These are phyloP conservation scores for Blera fallax DNA, from an alignment of 2,888 invertebrate species.

Conservation along the genomic window DNA sequence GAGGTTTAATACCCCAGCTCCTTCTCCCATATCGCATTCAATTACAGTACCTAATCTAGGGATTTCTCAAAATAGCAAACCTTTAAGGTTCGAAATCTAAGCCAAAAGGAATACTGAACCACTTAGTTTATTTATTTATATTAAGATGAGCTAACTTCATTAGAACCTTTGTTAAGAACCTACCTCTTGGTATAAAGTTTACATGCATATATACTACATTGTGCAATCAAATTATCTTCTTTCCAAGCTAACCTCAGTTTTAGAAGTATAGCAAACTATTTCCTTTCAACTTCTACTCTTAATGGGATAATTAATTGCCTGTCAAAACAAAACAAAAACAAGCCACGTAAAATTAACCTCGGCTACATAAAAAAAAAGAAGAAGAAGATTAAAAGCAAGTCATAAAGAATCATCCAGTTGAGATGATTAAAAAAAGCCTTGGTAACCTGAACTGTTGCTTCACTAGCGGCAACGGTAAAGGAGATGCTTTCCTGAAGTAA, in stretches of 20 bases:
- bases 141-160: too few relatives aligned
- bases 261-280: background rate
- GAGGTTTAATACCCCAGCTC: too few relatives aligned
- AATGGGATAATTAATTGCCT: background rate
- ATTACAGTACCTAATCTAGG: too few relatives aligned
- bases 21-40: too few relatives aligned
- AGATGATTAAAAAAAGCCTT: background rate
- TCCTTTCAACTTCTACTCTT: background rate
- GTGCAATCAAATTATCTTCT: background rate
- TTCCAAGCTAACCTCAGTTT: background rate
- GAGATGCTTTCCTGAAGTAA: background rate
- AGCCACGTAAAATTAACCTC: background rate
- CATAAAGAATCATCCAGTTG: background rate
- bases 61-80: too few relatives aligned
- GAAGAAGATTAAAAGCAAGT: background rate
- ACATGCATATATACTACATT: background rate
- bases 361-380: background rate
- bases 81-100: too few relatives aligned
- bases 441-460: conserved; percentile 20
- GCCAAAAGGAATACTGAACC: too few relatives aligned
- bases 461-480: background rate
- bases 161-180: too few relatives aligned
- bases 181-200: background rate
- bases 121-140: too few relatives aligned
- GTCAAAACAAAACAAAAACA: background rate